Evolutionary conservation across 1,140 invertebrate species (phyloP).

Genomic region (Trichogramma pretiosum): DNA sequence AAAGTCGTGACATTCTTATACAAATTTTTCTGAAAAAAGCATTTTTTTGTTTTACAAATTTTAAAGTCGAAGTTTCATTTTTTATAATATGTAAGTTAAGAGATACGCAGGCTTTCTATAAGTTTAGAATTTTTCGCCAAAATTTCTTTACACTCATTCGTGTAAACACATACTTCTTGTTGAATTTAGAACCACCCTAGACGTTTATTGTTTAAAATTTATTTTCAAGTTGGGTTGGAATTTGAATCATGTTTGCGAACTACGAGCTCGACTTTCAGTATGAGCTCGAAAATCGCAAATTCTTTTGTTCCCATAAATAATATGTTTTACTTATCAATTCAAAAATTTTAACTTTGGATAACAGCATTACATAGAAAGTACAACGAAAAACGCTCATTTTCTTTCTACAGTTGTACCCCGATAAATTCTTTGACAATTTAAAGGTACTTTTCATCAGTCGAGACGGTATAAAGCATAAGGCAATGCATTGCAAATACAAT

Average conservation of each 20-base stretch:
- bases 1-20: conserved; percentile 4
- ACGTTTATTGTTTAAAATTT: background rate
- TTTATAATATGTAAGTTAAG: background rate
- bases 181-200: background rate
- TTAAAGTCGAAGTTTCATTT: conserved; percentile 6
- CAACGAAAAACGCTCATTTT: conserved; percentile 10
- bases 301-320: conserved; percentile 8
- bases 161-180: background rate
- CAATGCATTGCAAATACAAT: no score
- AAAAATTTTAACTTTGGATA: conserved; percentile 3
- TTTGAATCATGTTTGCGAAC: background rate
- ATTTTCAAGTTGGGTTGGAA: background rate
- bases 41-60: conserved; percentile 8
- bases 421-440: conserved; percentile 15
- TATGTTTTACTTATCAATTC: conserved; percentile 1
- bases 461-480: no score
- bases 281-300: background rate
- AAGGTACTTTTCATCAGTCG: no score
- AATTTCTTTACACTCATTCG: background rate
- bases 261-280: background rate
- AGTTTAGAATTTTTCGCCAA: background rate
- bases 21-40: background rate
- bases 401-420: background rate
- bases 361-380: no score
- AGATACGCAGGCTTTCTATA: conserved; percentile 17